These are phyloP conservation scores for Pomatorhinus ruficollis DNA, from an alignment of 2,113 vertebrate genomes.

Conservation along the genomic window DNA sequence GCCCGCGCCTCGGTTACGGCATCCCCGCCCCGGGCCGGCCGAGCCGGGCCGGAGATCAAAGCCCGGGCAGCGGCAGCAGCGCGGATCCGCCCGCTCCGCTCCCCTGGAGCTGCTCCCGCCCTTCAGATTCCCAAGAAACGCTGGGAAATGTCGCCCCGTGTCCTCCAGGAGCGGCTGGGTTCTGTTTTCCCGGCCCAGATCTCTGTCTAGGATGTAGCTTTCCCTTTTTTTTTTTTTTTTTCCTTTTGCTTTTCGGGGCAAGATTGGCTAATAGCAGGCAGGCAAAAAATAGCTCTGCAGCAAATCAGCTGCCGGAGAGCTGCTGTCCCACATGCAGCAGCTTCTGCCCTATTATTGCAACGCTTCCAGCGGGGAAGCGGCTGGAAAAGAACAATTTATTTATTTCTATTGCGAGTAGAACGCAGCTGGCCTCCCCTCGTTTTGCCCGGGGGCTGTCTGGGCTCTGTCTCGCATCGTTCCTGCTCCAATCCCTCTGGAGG, in stretches of 20 bases:
- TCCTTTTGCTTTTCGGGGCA: neutral
- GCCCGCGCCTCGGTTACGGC: neutral
- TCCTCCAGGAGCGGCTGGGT: neutral
- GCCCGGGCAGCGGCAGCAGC: neutral
- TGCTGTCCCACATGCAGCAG: conserved; percentile 31
- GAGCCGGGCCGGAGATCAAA: neutral
- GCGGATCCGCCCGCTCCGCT: neutral
- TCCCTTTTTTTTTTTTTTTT: neutral
- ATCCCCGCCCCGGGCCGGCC: neutral
- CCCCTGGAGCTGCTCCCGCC: neutral
- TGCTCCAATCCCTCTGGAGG: neutral
- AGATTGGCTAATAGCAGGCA: conserved; percentile 13
- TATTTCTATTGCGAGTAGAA: neutral
- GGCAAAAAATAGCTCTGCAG: conserved; percentile 54
- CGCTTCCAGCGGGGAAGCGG: neutral
- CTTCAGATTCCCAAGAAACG: rapidly evolving
- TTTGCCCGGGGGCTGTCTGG: neutral
- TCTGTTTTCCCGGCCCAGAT: neutral
- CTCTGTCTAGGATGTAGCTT: neutral
- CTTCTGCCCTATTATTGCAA: neutral
- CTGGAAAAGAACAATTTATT: neutral
- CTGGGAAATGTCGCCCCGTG: rapidly evolving
- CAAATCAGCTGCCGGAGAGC: conserved; percentile 7
- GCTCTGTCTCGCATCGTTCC: neutral
- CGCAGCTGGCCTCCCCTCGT: neutral